Percentiles rank a stretch among this genome's conserved stretches.
Conservation (phyloP, 2,888 invertebrate species). For the Dicyrtomina minuta region DNA sequence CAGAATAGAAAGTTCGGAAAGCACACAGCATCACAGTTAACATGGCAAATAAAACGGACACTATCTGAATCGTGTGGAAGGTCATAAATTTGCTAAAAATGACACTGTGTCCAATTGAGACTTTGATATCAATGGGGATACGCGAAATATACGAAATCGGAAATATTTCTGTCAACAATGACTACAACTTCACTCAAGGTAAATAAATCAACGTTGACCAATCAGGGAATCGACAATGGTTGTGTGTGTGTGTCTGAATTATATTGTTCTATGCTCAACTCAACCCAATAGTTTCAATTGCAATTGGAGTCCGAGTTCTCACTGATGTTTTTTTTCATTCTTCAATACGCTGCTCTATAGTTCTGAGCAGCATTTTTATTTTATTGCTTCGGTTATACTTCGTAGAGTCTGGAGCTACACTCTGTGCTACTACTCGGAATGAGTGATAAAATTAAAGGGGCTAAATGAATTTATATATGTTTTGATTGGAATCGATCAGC, state of each 20-base stretch:
- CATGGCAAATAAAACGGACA: not conserved
- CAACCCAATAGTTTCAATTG: no score
- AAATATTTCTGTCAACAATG: constrained; percentile 30
- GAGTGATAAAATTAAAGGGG: constrained; percentile 29
- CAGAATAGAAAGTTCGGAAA: not conserved
- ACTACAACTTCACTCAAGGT: constrained; percentile 17
- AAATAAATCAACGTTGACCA: constrained; percentile 23
- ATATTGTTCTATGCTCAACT: no score
- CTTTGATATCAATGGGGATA: constrained; percentile 39
- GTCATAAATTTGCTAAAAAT: constrained; percentile 39
- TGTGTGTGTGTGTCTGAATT: no score
- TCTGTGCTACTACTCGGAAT: not conserved
- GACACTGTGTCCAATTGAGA: constrained; percentile 32
- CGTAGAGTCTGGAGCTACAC: no score
- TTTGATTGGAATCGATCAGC: constrained; percentile 50
- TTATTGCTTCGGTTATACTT: no score
- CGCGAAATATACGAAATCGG: constrained; percentile 23
- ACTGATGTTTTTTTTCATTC: no score
- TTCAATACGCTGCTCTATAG: no score
- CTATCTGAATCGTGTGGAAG: constrained; percentile 21
- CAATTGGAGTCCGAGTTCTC: no score
- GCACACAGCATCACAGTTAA: no score
- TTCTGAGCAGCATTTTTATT: no score
- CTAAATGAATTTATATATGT: constrained; percentile 31
- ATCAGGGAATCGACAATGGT: no score